Conservation (phyloP, 2,113 vertebrate species). For the Tyto alba region DNA sequence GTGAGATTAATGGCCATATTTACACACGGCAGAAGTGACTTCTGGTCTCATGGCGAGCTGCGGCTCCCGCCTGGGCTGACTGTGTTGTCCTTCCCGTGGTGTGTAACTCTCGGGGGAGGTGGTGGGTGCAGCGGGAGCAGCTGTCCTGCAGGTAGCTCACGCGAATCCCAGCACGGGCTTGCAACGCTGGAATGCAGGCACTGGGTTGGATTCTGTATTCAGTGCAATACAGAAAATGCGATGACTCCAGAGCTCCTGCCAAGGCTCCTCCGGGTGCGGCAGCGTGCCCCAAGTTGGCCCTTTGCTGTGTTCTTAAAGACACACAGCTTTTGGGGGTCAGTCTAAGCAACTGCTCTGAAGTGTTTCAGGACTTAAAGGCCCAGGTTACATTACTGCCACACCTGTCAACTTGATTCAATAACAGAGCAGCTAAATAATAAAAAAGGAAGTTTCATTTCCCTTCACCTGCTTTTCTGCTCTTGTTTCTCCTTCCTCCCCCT, state of each 20-base stretch:
- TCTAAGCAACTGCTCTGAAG: neutral
- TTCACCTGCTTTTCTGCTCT: slow-evolving; percentile 20
- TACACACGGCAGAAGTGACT: neutral
- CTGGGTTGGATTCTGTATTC: neutral
- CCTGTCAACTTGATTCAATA: neutral
- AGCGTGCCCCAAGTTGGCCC: neutral
- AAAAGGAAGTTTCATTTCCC: slow-evolving; percentile 41
- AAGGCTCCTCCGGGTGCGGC: neutral
- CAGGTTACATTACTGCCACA: neutral
- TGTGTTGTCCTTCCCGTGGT: neutral
- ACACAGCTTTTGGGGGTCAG: neutral
- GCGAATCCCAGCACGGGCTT: neutral
- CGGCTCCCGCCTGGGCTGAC: neutral
- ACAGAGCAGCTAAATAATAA: slow-evolving; percentile 6
- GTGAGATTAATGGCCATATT: neutral
- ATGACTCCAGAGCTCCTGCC: neutral
- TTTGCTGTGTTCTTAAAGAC: neutral
- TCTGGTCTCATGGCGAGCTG: neutral
- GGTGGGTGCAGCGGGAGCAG: neutral
- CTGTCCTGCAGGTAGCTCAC: neutral
- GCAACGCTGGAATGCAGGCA: neutral
- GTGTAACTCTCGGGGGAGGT: neutral
- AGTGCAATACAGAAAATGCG: neutral
- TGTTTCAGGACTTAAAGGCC: neutral
- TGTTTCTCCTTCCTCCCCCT: neutral